Evolutionary conservation across 1,140 invertebrate species (phyloP).

Genomic region (Aphis craccivora): DNA sequence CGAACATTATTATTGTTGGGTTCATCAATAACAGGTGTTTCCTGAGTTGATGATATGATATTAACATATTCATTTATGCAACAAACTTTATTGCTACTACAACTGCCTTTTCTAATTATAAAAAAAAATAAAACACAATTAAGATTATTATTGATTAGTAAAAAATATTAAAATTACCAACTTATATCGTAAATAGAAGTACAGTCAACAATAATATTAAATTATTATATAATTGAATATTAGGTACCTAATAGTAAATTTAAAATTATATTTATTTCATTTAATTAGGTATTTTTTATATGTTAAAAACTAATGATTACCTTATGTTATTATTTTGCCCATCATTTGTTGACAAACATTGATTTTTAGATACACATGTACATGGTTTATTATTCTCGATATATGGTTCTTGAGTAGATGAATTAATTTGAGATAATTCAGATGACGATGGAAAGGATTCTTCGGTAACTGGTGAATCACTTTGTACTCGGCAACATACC

Average conservation of each 20-base stretch:
- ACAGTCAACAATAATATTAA: background rate
- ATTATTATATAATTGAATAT: background rate
- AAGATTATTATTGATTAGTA: background rate
- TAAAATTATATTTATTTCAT: background rate
- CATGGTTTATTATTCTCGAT: background rate
- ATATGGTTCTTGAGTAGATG: background rate
- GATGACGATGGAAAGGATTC: background rate
- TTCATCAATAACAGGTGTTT: background rate
- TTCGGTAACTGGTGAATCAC: background rate
- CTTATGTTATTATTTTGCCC: background rate
- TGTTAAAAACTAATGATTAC: background rate
- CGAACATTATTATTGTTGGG: background rate
- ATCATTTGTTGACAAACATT: background rate
- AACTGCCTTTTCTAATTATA: background rate
- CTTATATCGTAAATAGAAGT: too few species aligned
- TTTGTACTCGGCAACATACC: background rate
- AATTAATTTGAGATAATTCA: background rate
- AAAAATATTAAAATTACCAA: background rate
- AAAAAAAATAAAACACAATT: background rate
- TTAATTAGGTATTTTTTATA: background rate
- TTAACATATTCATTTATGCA: background rate
- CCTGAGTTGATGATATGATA: background rate
- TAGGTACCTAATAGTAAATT: background rate
- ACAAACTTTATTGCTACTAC: constrained; percentile 2
- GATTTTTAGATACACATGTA: background rate